Evolutionary conservation across 2,113 vertebrate species (phyloP), one percentile per base, ranked within the genome.

Genomic region (Channa argus): DNA sequence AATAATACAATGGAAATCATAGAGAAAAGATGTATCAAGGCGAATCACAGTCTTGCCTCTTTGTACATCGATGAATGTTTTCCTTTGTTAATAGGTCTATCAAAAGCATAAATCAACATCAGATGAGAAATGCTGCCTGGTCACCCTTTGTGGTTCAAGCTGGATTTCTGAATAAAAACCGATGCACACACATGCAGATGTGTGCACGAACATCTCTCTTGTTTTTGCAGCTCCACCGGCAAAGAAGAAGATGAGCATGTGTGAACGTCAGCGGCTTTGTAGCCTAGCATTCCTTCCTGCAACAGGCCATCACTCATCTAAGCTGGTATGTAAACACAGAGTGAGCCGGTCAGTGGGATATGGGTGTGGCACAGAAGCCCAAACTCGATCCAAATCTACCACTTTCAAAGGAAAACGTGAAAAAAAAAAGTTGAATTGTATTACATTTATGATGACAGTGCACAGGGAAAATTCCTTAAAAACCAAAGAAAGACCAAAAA

Each of bases 271-370:
- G 58, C 71, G 82, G 83, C 64, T 69, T 82, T 77, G 85, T 87
- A 24, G 84, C 82, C 71, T 8, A 15, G 34, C 84, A 91, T 90
- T 92, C 85, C 84, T 75, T 56, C 56, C 68, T 75, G 63, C 62
- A 73, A 84, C 78, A 78, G 85, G 74, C 79, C 85, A 86, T 92
- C 83, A 81, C 44, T 75, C 82, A 81, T 86, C 53, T 78, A 53
- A 83, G 58, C 82, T 84, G 91, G 87, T 89, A 83, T 92, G 90
- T 91, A 91, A 90, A 92, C 91, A 80, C 55, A 66, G 41, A 60
- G 83, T 36, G 43, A 75, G 75, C 52, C 54, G 65, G 86, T 88
- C 77, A 89, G 74, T 49, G 63, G 50, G 62, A 73, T 24, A 24
- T 63, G 83, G 74, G 72, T 68, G 84, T 90, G 82, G 78, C 73